phyloP scores from a whole-genome alignment of 1,140 invertebrate genomes.

The Oppia nitens region DNA sequence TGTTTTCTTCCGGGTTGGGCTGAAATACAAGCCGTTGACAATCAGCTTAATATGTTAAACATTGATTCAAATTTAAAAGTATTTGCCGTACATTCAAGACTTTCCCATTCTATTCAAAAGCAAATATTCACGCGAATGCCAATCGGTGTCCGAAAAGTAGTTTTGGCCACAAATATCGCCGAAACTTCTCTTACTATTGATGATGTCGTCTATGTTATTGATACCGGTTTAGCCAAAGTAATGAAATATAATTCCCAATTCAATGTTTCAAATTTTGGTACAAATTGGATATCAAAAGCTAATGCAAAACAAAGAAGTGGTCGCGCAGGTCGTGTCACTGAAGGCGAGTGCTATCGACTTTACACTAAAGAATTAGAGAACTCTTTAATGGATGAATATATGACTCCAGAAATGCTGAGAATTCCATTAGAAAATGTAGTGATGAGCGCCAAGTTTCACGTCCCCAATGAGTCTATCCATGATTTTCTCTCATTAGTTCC shows the following conservation, averaged over 20 bases:
- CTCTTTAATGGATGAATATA: slow-evolving; percentile 47
- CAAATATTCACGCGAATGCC: slow-evolving; percentile 50
- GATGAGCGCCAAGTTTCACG: slow-evolving; percentile 4
- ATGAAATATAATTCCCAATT: slow-evolving; percentile 88
- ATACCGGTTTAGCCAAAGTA: slow-evolving; percentile 86
- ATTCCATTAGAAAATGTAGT: slow-evolving; percentile 65
- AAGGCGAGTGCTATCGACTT: slow-evolving; percentile 58
- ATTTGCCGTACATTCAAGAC: slow-evolving; percentile 60
- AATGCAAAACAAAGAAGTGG: slow-evolving; percentile 95
- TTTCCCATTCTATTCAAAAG: slow-evolving; percentile 60
- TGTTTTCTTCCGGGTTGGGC: slow-evolving; percentile 88
- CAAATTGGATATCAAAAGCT: slow-evolving; percentile 88
- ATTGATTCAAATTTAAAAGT: slow-evolving; percentile 24
- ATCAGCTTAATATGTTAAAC: slow-evolving; percentile 36
- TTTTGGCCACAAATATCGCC: slow-evolving; percentile 94
- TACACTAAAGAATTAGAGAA: slow-evolving; percentile 75
- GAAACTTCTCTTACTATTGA: slow-evolving; percentile 98
- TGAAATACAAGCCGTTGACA: slow-evolving; percentile 78
- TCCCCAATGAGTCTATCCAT: slow-evolving; percentile 24
- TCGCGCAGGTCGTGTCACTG: slow-evolving; percentile 53
- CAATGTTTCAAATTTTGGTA: slow-evolving; percentile 51
- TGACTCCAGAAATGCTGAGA: slow-evolving; percentile 74
- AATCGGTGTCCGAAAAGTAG: slow-evolving; percentile 57
- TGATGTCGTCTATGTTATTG: slow-evolving; percentile 90
- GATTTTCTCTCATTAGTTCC: slow-evolving; percentile 36